Evolutionary conservation across 2,113 vertebrate genomes (phyloP).

Genomic region (Recurvirostra avosetta): DNA sequence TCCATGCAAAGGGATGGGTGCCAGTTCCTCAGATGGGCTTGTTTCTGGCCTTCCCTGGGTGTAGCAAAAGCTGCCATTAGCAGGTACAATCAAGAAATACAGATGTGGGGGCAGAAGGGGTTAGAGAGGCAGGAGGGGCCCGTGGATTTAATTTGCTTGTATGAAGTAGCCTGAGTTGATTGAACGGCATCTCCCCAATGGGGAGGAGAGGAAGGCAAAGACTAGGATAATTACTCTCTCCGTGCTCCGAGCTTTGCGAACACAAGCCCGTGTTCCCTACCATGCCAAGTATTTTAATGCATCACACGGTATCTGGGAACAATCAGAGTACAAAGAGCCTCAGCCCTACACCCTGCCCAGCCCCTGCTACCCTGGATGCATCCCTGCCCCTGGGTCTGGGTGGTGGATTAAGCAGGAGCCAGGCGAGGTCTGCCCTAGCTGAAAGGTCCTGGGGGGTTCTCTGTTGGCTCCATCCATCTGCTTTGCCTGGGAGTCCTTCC

Average conservation of each 20-base stretch:
- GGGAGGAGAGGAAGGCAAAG: not conserved
- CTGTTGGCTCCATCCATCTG: not conserved
- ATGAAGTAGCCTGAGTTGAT: not conserved
- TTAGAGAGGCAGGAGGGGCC: not conserved
- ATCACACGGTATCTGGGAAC: not conserved
- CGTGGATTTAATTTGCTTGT: fast-evolving
- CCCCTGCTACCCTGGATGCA: not conserved
- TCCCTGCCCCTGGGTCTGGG: not conserved
- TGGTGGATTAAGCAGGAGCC: not conserved
- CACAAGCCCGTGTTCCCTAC: not conserved
- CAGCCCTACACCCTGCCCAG: not conserved
- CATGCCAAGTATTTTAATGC: not conserved
- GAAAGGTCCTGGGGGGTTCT: not conserved
- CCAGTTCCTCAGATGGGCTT: not conserved
- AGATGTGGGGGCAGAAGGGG: not conserved
- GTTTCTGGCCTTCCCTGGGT: not conserved
- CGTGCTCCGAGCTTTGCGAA: fast-evolving
- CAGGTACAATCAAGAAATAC: not conserved
- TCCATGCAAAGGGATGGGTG: not conserved
- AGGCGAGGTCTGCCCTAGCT: not conserved
- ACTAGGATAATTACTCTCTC: not conserved
- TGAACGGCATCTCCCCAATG: fast-evolving
- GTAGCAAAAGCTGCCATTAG: not conserved
- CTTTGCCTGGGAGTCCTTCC: not conserved
- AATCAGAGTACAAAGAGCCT: not conserved